Evolutionary conservation across 2,113 vertebrate genomes (phyloP).

Genomic region (Cheilinus undulatus): DNA sequence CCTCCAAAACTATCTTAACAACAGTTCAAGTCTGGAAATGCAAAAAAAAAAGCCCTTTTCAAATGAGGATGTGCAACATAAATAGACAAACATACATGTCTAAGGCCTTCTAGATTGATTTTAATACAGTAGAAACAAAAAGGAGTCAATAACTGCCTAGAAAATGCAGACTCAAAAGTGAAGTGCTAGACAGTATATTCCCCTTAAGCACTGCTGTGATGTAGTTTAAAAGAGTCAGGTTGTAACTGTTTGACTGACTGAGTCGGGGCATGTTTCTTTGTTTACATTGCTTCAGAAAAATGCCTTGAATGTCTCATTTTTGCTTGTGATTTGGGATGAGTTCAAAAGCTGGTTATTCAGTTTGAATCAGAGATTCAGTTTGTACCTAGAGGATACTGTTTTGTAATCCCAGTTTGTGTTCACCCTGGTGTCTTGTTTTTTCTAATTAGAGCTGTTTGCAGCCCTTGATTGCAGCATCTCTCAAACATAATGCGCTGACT

Average conservation of each 20-base stretch:
- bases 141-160: too few species aligned
- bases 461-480: neutral
- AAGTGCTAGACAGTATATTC: too few species aligned
- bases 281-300: neutral
- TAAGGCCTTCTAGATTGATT: too few species aligned
- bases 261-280: neutral
- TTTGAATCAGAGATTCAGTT: neutral
- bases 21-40: too few species aligned
- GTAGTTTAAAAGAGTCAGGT: too few species aligned
- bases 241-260: neutral
- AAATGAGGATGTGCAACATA: too few species aligned
- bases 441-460: slow-evolving; percentile 8
- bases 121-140: too few species aligned
- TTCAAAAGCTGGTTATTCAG: neutral
- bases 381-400: neutral
- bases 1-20: too few species aligned
- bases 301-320: neutral
- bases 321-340: neutral
- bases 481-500: neutral
- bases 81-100: too few species aligned
- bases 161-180: too few species aligned
- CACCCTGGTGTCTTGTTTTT: neutral
- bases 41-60: too few species aligned
- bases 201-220: neutral
- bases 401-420: neutral